Conservation (phyloP, 1,140 invertebrate species). For the Drosophila eugracilis region DNA sequence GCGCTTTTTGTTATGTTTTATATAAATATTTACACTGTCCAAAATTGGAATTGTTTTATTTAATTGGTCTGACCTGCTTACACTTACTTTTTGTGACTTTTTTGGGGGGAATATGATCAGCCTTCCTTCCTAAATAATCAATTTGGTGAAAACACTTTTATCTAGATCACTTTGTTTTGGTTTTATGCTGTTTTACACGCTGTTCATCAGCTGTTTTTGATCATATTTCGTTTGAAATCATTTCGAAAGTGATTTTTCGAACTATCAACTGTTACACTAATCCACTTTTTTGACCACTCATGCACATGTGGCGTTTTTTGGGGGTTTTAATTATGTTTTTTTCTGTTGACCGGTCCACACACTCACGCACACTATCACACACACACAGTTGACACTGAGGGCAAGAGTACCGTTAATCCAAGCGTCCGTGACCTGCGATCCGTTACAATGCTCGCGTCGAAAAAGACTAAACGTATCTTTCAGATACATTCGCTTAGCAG, state of each 20-base stretch:
- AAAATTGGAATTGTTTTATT: constrained; percentile 39
- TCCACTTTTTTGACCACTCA: constrained; percentile 15
- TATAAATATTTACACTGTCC: constrained; percentile 35
- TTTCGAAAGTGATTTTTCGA: constrained; percentile 8
- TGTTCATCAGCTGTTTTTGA: constrained; percentile 51
- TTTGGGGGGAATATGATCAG: constrained; percentile 11
- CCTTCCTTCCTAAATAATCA: constrained; percentile 51
- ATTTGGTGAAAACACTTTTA: constrained; percentile 42
- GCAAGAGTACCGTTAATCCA: constrained; percentile 23
- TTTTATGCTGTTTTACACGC: constrained; percentile 23
- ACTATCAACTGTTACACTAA: not conserved
- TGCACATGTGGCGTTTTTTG: not conserved
- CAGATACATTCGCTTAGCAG: constrained; percentile 3
- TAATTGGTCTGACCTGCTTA: constrained; percentile 23
- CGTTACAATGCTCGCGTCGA: constrained; percentile 42
- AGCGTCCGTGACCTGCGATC: constrained; percentile 57
- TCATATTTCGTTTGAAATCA: constrained; percentile 33
- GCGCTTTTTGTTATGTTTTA: constrained; percentile 17
- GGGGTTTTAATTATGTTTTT: constrained; percentile 2
- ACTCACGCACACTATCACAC: constrained; percentile 20
- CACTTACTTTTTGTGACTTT: constrained; percentile 38
- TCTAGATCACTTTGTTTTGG: constrained; percentile 45
- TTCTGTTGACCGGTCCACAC: constrained; percentile 54
- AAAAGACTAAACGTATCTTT: constrained; percentile 15
- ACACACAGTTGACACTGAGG: constrained; percentile 23